A percentile compares a stretch with the other conserved stretches of the same genome.
Evolutionary conservation across 2,113 vertebrate genomes (phyloP).

Genomic region (Etia nguti): DNA sequence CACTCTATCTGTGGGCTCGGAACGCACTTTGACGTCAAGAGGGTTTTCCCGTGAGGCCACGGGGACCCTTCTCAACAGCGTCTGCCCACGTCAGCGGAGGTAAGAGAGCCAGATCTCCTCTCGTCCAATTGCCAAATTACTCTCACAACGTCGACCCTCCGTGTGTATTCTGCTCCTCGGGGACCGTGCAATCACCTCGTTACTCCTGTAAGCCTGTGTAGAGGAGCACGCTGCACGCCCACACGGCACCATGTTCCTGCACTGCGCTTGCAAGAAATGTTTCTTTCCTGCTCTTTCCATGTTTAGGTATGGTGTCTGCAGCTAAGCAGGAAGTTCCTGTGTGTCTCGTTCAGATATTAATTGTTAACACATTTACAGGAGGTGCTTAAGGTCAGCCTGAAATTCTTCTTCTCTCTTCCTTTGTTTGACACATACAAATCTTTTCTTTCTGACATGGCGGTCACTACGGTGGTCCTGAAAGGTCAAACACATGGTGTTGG

Average conservation of each 20-base stretch:
- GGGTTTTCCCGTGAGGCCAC: constrained; percentile 53
- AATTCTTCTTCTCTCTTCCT: neutral
- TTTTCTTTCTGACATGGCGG: neutral
- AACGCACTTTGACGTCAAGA: constrained; percentile 62
- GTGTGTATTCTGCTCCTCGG: neutral
- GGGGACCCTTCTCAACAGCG: constrained; percentile 44
- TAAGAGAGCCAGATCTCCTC: neutral
- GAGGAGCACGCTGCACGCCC: neutral
- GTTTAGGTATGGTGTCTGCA: neutral
- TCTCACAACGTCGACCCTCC: neutral
- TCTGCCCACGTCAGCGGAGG: constrained; percentile 32
- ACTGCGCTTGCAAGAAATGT: neutral
- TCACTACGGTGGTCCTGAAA: neutral
- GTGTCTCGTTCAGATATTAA: neutral
- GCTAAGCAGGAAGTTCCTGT: neutral
- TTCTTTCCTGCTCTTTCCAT: neutral
- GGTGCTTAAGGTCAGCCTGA: neutral
- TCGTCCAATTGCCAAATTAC: neutral
- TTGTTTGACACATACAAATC: neutral
- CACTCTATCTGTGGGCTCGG: constrained; percentile 42
- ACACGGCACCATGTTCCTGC: neutral
- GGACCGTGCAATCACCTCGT: neutral
- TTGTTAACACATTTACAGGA: neutral
- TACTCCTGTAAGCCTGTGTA: neutral
- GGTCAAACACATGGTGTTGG: neutral